phyloP scores from a whole-genome alignment of 2,113 vertebrate species.

The Lepus americanus region DNA sequence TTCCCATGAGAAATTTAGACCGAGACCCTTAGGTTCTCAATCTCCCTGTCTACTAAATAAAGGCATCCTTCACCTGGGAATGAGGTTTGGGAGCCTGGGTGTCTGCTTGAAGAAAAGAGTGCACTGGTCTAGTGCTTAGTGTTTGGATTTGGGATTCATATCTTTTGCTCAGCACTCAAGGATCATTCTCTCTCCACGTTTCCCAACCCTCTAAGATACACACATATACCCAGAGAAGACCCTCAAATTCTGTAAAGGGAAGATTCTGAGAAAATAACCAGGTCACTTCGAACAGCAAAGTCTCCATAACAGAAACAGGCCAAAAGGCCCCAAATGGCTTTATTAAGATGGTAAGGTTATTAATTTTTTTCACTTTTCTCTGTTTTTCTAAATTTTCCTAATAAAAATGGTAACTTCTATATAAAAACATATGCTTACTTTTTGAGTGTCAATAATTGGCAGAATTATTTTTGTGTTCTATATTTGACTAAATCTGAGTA shows the following conservation, averaged over 20 bases:
- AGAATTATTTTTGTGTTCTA: not conserved
- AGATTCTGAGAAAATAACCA: not conserved
- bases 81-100: not conserved
- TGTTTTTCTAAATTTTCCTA: not conserved
- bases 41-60: not conserved
- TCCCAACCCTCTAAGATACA: not conserved
- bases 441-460: not conserved
- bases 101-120: not conserved
- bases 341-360: not conserved
- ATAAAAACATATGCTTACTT: conserved; percentile 1
- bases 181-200: fast-evolving
- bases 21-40: not conserved
- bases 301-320: not conserved
- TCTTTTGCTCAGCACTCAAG: not conserved
- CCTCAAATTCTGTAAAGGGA: not conserved
- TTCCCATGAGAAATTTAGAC: not conserved
- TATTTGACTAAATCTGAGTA: conserved; percentile 47
- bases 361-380: not conserved
- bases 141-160: not conserved
- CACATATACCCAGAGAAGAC: not conserved
- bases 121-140: not conserved
- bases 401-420: not conserved
- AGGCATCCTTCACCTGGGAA: too few species aligned
- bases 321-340: not conserved
- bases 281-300: not conserved